Evolutionary conservation across 1,140 invertebrate species (phyloP), one percentile per base, ranked within the genome.

Genomic region (Myzus persicae): DNA sequence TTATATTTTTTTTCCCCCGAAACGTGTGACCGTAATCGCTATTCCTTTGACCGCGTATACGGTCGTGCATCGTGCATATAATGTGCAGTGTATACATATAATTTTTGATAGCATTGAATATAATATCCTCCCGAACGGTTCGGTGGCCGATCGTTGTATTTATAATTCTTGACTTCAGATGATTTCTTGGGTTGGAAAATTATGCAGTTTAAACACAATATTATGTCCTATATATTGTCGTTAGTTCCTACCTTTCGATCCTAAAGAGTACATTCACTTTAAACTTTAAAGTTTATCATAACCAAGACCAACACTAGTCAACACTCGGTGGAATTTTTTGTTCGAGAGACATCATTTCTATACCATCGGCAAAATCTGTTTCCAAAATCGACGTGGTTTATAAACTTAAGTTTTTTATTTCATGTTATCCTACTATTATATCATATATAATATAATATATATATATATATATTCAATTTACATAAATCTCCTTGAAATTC

Each of bases 1-100:
- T 92, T 91, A 82, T 42, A 84, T 91, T 81, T 91, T 48, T 88
- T 36, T n/a, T 6, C 1, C 48, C 20, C 48, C 38, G 4, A 59
- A 93, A 84, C 91, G 81, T 93, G 91, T 82, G 46, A 93, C 76
- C 81, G 81, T 51, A 84, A 46, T 84, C 38, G 36, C 9, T 67
- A 54, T 54, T 36, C 46, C 81, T 84, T 82, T 82, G 90, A 82
- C 59, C 54, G 38, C 51, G 38, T 44, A n/a, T 36, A 38, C 26
- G n/a, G 18, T 24, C 42, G 26, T 40, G 40, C 6, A 38, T 82
- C 36, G 22, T 42, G 9, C 24, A 24, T 42, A 82, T 2, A 38
- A 24, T 42, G 22, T 26, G 40, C 9, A 42, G 2, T 31, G 59
- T 76, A 76, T 5, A n/a, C 14, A 31, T 54, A 54, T 26, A 54